phyloP scores from a whole-genome alignment of 2,113 vertebrate genomes.

The Gadus macrocephalus region DNA sequence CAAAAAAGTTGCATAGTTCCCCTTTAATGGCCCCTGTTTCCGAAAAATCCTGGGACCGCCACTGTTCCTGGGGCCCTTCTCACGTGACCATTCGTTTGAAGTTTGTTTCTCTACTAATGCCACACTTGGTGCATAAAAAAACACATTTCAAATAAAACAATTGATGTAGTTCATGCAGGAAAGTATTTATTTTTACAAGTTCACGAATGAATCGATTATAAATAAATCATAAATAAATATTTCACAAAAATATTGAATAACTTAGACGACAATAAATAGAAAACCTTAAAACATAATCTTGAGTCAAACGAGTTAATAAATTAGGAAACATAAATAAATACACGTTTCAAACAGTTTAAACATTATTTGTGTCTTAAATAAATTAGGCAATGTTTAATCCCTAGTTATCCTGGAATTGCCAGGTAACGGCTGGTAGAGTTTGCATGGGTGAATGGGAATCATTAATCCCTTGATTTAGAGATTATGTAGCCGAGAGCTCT shows the following conservation, averaged over 20 bases:
- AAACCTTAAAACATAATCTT: constrained; percentile 18
- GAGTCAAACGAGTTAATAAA: constrained; percentile 19
- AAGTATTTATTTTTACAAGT: constrained; percentile 46
- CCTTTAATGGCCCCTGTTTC: no score
- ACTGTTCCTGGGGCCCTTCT: no score
- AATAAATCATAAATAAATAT: constrained; percentile 48
- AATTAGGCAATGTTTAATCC: no score
- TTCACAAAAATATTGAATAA: neutral
- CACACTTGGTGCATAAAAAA: no score
- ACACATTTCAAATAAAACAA: constrained; percentile 11
- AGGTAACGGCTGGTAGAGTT: constrained; percentile 27
- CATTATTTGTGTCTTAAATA: neutral
- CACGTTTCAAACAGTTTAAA: neutral
- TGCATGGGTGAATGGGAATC: neutral
- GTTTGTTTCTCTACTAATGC: no score
- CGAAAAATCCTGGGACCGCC: no score
- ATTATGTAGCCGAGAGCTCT: constrained; percentile 70
- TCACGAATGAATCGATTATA: neutral
- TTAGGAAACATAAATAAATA: constrained; percentile 21
- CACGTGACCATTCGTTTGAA: no score
- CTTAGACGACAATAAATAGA: constrained; percentile 6
- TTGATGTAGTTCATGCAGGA: constrained; percentile 26
- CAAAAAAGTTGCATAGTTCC: no score
- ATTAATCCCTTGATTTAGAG: constrained; percentile 5
- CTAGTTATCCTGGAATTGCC: neutral